Conservation (phyloP, 1,140 invertebrate species). For the Chelonus insularis region DNA sequence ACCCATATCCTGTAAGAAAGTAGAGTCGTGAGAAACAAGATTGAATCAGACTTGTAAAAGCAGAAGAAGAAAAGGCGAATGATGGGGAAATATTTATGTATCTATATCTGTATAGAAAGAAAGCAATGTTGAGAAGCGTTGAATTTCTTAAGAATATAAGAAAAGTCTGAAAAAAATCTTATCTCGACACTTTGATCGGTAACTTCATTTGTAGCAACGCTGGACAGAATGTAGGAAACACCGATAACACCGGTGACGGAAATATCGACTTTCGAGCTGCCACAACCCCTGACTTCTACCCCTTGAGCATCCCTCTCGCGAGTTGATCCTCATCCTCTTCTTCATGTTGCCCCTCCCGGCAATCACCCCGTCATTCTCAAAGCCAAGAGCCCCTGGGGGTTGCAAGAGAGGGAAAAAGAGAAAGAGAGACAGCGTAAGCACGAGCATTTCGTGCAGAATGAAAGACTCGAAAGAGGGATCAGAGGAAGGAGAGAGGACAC, state of each 20-base stretch:
- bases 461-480: constrained; percentile 27
- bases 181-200: constrained; percentile 52
- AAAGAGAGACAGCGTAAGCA: constrained; percentile 5
- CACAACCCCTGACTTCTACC: constrained; percentile 29
- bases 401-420: too few relatives aligned
- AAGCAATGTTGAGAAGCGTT: too few relatives aligned
- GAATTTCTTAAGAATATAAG: too few relatives aligned
- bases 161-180: too few relatives aligned
- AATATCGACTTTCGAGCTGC: constrained; percentile 58
- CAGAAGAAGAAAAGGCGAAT: too few relatives aligned
- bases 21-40: too few relatives aligned
- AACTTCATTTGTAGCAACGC: constrained; percentile 54
- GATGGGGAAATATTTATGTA: too few relatives aligned
- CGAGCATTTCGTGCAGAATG: constrained; percentile 2
- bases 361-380: not conserved
- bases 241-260: constrained; percentile 54
- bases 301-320: constrained; percentile 10
- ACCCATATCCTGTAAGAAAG: too few relatives aligned
- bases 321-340: constrained; percentile 5
- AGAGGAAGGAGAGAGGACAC: constrained; percentile 23
- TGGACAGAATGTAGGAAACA: constrained; percentile 56
- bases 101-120: too few relatives aligned
- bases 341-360: not conserved
- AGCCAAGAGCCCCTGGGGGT: not conserved
- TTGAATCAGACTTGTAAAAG: too few relatives aligned